A percentile compares a stretch with the other conserved stretches of the same genome.
phyloP scores from a whole-genome alignment of 1,140 invertebrate species.

The Aethina tumida region DNA sequence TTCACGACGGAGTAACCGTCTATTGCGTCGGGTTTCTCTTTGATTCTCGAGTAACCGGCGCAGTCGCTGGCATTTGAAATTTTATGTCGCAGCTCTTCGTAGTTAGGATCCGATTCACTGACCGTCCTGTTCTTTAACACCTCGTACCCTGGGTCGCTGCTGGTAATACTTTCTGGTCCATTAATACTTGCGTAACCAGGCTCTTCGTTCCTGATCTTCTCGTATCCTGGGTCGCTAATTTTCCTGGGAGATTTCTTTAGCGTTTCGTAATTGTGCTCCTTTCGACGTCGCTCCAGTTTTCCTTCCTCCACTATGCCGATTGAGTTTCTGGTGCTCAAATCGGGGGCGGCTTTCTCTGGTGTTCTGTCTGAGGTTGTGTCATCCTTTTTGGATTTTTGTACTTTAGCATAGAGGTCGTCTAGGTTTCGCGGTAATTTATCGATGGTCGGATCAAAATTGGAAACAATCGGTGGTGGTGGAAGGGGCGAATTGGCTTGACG shows the following conservation, averaged over 20 bases:
- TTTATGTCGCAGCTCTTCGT: constrained; percentile 51
- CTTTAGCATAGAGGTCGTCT: constrained; percentile 84
- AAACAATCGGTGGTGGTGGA: constrained; percentile 53
- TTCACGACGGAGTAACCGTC: constrained; percentile 45
- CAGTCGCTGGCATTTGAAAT: constrained; percentile 26
- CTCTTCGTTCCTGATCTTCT: constrained; percentile 43
- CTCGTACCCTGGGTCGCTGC: constrained; percentile 53
- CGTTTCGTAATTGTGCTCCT: constrained; percentile 32
- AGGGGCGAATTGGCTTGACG: constrained; percentile 76
- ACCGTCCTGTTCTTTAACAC: constrained; percentile 33
- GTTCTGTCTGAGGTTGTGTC: constrained; percentile 18
- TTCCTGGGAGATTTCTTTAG: constrained; percentile 37
- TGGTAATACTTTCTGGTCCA: constrained; percentile 45
- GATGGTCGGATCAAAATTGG: constrained; percentile 15
- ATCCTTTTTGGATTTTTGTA: constrained; percentile 52
- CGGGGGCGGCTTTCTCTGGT: constrained; percentile 1
- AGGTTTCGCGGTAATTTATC: constrained; percentile 39
- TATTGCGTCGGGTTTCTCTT: constrained; percentile 28
- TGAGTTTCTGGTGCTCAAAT: constrained; percentile 1
- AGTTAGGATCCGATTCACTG: constrained; percentile 58
- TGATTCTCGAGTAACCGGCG: constrained; percentile 37
- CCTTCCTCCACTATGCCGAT: constrained; percentile 2
- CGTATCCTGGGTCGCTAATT: constrained; percentile 52
- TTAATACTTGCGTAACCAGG: constrained; percentile 38
- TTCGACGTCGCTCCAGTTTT: constrained; percentile 6